Evolutionary conservation across 2,888 invertebrate genomes (phyloP), one percentile per base, ranked within the genome.

Genomic region (Hermodice carunculata): DNA sequence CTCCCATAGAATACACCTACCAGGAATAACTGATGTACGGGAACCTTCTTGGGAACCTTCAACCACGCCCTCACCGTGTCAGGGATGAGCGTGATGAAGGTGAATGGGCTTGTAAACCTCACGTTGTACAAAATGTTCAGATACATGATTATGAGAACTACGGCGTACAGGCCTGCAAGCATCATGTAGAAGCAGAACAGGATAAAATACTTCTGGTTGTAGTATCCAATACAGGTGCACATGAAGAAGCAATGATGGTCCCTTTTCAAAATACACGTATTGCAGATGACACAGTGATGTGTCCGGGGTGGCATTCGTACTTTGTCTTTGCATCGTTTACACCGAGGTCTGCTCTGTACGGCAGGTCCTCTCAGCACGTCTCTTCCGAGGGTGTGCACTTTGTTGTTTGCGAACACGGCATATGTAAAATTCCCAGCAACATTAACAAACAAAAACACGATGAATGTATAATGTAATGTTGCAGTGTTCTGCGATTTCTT

Each of bases 211-310:
- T 73, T 73, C 44, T 76, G 75, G 59, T 76, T 76, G 49, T 64
- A 61, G 56, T 76, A 72, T 17, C 76, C 76, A 6, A 76, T 67
- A 42, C 76, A 76, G 11, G 66, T 66, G 3, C 70, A 67, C 71
- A 74, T 69, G 51, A 76, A 75, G 61, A 74, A 76, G 46, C 76
- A 76, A 48, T 76, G 76, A 34, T 76, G 76, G 59, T 76, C 76
- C 6, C 72, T 52, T 44, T 70, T 71, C 42, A 75, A 49, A 28
- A 77, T 64, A 42, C 72, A 69, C 1, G 59, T 66, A 22, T 70
- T 65, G 29, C 77, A 77, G 40, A 77, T 60, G 5, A 52, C 52
- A 54, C 77, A 77, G 49, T 75, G 69, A 52, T 77, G 77, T 3
- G 74, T 63, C 46, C 76, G 62, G 1, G 56, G 54, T 8, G 74